Evolutionary conservation across 2,797 vertebrate species (phyloP), one percentile per base, ranked within the genome.

Genomic region (Pangasius larnaudii): DNA sequence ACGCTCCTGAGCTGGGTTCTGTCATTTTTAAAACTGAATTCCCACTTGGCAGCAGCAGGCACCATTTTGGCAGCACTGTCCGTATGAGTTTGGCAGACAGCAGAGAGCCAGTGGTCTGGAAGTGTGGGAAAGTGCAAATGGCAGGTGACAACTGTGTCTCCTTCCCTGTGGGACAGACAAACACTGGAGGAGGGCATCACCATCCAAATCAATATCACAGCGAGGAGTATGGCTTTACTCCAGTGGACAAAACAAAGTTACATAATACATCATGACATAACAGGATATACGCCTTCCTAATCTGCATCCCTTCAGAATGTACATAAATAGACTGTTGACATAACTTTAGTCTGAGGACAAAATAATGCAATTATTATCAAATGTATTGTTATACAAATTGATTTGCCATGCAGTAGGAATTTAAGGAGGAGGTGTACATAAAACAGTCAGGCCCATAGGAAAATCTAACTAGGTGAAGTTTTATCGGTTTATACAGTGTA

Each of bases 61-160:
- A 92, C 90, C 92, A 91, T 91, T 92, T 88, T 92, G 93, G 92
- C 93, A 92, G 88, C 79, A 9, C 42, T 87, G 86, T 14, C 71
- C 33, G 86, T 88, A 19, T 90, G 89, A 71, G 83, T 90, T 93
- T 93, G 91, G 91, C 91, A 88, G 81, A 36, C 58, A 84, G 82
- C 39, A 80, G 87, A 65, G 33, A 89, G 24, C 22, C 77, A 88
- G 78, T 53, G 89, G 80, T 80, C 85, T 90, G 89, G 87, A 90
- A 91, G 91, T 92, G 93, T 95, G 93, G 93, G 94, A 95, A 94
- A 87, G 88, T 86, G 39, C 42, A 79, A 84, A 85, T 89, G 69
- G 63, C 58, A 33, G 71, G 65, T 85, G 86, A 87, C 67, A 51
- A 85, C 58, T 78, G 3, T 36, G 84, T 77, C 63, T 87, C n/a